Conservation (phyloP, 2,797 vertebrate species). For the Tapirus indicus region DNA sequence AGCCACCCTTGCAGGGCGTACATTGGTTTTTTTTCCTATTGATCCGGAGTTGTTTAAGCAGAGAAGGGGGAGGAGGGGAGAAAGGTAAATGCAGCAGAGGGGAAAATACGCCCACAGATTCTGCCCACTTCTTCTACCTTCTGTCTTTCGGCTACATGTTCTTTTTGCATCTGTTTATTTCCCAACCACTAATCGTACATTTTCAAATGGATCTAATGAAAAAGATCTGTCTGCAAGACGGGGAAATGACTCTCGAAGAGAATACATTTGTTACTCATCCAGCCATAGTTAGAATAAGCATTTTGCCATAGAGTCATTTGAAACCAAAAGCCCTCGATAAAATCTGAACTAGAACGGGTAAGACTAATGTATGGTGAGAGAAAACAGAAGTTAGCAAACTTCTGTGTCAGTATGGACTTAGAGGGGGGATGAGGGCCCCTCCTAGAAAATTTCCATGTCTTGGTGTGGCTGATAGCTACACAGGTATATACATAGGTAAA, state of each 20-base stretch:
- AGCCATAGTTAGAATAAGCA: neutral
- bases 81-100: neutral
- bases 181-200: neutral
- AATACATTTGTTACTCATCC: neutral
- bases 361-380: neutral
- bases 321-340: neutral
- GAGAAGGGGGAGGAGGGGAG: neutral
- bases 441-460: fast-evolving
- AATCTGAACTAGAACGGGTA: too few species aligned
- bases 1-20: fast-evolving
- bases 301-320: fast-evolving
- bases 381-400: neutral
- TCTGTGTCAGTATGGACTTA: fast-evolving
- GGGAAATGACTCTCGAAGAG: neutral
- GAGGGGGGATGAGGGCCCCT: fast-evolving
- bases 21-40: neutral
- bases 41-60: neutral
- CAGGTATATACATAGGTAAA: fast-evolving
- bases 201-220: neutral
- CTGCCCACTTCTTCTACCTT: neutral
- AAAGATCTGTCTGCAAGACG: neutral
- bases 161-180: neutral
- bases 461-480: fast-evolving
- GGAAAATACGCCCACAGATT: neutral
- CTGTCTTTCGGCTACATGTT: neutral